A percentile compares a stretch with the other conserved stretches of the same genome.
phyloP scores from a whole-genome alignment of 2,797 vertebrate species.

The Chaunax sp. region DNA sequence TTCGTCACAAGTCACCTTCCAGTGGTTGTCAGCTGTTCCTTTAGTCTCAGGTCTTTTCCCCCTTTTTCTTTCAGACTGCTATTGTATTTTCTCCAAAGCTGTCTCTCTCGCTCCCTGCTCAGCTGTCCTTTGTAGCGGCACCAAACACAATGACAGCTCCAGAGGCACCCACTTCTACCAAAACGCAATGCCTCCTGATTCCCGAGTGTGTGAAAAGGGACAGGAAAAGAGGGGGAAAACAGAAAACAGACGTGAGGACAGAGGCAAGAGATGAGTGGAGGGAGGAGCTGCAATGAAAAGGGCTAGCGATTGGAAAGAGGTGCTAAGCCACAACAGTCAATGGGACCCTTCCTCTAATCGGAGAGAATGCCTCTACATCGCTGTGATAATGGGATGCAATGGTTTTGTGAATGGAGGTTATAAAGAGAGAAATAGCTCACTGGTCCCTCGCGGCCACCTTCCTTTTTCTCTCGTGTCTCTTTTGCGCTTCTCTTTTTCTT shows the following conservation, averaged over 20 bases:
- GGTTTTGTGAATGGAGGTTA: constrained; percentile 86
- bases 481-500: constrained; percentile 75
- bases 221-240: constrained; percentile 65
- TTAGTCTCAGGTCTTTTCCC: constrained; percentile 68
- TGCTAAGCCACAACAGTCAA: constrained; percentile 82
- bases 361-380: constrained; percentile 84
- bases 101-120: constrained; percentile 71
- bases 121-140: constrained; percentile 81
- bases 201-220: constrained; percentile 73
- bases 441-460: constrained; percentile 78
- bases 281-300: constrained; percentile 76
- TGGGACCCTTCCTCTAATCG: constrained; percentile 84
- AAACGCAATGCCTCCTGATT: constrained; percentile 71
- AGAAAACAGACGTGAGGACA: constrained; percentile 62
- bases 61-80: constrained; percentile 65
- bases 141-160: constrained; percentile 80
- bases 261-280: constrained; percentile 59
- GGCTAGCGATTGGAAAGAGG: constrained; percentile 77
- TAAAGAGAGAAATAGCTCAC: constrained; percentile 80
- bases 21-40: constrained; percentile 65
- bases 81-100: constrained; percentile 74
- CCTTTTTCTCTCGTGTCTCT: constrained; percentile 69
- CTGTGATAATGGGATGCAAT: constrained; percentile 83
- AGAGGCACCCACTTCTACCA: constrained; percentile 81
- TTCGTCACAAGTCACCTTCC: constrained; percentile 75